phyloP scores from a whole-genome alignment of 1,140 invertebrate genomes.

The Mizuhopecten yessoensis region DNA sequence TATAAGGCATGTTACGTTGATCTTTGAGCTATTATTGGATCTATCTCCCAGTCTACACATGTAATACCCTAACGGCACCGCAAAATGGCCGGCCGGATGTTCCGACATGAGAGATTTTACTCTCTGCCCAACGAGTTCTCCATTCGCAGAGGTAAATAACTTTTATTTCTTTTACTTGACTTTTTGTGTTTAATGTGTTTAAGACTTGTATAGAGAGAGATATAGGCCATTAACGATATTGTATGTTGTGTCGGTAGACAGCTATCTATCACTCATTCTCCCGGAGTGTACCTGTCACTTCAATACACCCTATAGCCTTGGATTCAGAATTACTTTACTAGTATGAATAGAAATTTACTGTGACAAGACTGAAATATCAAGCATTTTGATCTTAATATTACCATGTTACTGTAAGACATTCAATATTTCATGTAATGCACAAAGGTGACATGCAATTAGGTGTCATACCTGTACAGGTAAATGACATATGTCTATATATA shows the following conservation, averaged over 20 bases:
- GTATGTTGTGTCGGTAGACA: no score
- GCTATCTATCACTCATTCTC: no score
- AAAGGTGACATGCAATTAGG: not conserved
- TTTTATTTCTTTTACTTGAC: not conserved
- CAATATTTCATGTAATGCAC: not conserved
- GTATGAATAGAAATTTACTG: no score
- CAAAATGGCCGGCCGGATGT: conserved; percentile 29
- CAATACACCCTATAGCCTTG: no score
- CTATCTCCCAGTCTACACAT: not conserved
- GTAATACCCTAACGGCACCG: not conserved
- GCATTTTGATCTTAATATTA: not conserved
- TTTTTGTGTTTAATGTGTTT: no score
- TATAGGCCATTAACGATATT: no score
- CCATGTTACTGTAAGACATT: not conserved
- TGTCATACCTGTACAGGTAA: not conserved
- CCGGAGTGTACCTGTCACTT: no score
- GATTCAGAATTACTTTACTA: not conserved
- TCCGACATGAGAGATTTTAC: not conserved
- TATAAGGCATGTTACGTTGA: not conserved
- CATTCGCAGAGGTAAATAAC: not conserved
- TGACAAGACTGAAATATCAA: no score
- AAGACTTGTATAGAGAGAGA: no score
- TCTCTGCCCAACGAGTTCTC: conserved; percentile 8
- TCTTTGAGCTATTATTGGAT: conserved; percentile 1
- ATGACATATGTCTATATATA: not conserved